Conservation (phyloP, 2,888 invertebrate species). For the Craniophora ligustri region DNA sequence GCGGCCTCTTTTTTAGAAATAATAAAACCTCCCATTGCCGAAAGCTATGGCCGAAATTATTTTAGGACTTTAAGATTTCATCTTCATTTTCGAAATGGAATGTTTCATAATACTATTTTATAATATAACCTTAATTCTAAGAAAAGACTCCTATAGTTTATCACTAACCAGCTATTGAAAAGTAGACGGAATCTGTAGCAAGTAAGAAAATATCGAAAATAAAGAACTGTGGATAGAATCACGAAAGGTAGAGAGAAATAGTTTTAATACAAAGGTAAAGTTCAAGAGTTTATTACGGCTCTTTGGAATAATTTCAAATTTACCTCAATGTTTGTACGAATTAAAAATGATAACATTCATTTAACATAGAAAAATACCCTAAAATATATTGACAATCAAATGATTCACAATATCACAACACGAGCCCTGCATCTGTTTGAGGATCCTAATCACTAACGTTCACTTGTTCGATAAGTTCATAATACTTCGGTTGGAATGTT, state of each 20-base stretch:
- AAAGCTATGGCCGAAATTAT: slow-evolving; percentile 20
- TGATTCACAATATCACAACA: slow-evolving; percentile 74
- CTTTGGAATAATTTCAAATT: slow-evolving; percentile 62
- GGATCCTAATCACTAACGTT: slow-evolving; percentile 62
- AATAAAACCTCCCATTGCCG: slow-evolving; percentile 21
- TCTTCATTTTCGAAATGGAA: slow-evolving; percentile 41
- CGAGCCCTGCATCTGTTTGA: slow-evolving; percentile 69
- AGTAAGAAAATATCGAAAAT: slow-evolving; percentile 6
- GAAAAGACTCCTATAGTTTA: slow-evolving; percentile 5
- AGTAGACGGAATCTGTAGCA: slow-evolving; percentile 12
- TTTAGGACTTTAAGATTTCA: slow-evolving; percentile 23
- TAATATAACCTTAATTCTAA: slow-evolving; percentile 23
- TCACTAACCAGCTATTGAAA: slow-evolving; percentile 4
- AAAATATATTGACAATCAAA: slow-evolving; percentile 69
- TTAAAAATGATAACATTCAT: slow-evolving; percentile 37
- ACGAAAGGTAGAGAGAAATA: slow-evolving; percentile 17
- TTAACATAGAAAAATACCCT: slow-evolving; percentile 33
- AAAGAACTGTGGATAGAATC: slow-evolving; percentile 9
- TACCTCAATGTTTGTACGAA: slow-evolving; percentile 51
- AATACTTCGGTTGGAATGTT: slow-evolving; percentile 69
- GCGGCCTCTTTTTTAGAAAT: slow-evolving; percentile 44
- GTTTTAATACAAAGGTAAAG: slow-evolving; percentile 21
- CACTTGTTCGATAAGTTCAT: slow-evolving; percentile 67
- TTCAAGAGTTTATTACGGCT: slow-evolving; percentile 54
- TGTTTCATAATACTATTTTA: slow-evolving; percentile 35